phyloP scores from a whole-genome alignment of 2,888 invertebrate species.

The Phlogophora meticulosa region DNA sequence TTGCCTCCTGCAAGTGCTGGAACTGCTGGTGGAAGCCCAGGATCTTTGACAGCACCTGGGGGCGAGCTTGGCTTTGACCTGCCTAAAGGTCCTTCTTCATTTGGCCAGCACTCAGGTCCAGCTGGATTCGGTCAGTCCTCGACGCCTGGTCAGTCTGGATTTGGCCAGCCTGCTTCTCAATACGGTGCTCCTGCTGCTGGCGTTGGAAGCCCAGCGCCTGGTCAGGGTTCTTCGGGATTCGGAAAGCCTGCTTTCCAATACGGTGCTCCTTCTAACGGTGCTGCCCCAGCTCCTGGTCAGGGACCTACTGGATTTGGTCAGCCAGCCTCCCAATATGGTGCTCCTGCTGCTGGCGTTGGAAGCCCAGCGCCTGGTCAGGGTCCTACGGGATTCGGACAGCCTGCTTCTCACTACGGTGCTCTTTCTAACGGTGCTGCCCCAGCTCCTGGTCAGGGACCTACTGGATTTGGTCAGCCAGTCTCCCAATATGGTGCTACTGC shows the following conservation, averaged over 20 bases:
- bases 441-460: slow-evolving; percentile 16
- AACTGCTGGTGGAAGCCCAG: slow-evolving; percentile 85
- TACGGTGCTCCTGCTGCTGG: slow-evolving; percentile 48
- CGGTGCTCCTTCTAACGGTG: slow-evolving; percentile 22
- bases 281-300: slow-evolving; percentile 3
- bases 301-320: not conserved
- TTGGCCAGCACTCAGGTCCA: slow-evolving; percentile 39
- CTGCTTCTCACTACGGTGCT: slow-evolving; percentile 59
- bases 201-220: slow-evolving; percentile 12
- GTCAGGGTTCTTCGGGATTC: slow-evolving; percentile 33
- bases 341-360: slow-evolving; percentile 30
- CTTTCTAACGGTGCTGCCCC: slow-evolving; percentile 48
- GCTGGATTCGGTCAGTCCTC: slow-evolving; percentile 41
- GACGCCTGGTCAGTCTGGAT: slow-evolving; percentile 29
- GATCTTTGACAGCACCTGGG: slow-evolving; percentile 80
- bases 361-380: not conserved
- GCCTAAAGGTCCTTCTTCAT: slow-evolving; percentile 52
- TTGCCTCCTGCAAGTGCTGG: slow-evolving; percentile 85
- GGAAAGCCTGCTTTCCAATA: slow-evolving; percentile 51
- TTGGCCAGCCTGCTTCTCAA: slow-evolving; percentile 55
- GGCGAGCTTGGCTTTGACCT: slow-evolving; percentile 50
- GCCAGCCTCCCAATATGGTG: slow-evolving; percentile 55
- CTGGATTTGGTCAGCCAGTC: slow-evolving; percentile 54
- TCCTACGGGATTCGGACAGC: slow-evolving; percentile 43
- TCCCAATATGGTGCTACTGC: slow-evolving; percentile 57